These are phyloP conservation scores for Catharus ustulatus DNA, from an alignment of 2,797 vertebrate genomes.

Conservation along the genomic window DNA sequence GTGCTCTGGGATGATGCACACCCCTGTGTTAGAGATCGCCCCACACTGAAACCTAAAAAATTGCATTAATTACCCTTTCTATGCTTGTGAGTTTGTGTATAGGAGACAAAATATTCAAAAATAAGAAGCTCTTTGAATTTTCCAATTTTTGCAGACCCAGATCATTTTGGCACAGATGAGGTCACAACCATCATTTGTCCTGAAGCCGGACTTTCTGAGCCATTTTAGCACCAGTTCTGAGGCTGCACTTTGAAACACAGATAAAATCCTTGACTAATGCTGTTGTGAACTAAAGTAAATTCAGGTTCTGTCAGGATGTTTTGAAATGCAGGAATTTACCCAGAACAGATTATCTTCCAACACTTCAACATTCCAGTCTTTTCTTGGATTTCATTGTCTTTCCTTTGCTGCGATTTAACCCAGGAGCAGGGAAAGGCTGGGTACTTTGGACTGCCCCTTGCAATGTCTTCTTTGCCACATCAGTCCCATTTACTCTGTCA, in stretches of 20 bases:
- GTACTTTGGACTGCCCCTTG: not conserved
- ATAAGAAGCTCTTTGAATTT: not conserved
- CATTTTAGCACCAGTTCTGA: not conserved
- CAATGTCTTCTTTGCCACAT: not conserved
- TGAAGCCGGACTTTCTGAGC: not conserved
- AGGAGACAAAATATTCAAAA: not conserved
- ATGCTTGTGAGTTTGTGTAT: not conserved
- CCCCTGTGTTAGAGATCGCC: not conserved
- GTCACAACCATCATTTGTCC: not conserved
- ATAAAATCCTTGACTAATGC: conserved; percentile 15
- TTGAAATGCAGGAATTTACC: conserved; percentile 54
- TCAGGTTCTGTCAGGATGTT: not conserved
- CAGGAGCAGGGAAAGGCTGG: not conserved
- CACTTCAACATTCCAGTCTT: conserved; percentile 7
- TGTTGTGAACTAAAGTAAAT: not conserved
- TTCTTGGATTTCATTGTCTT: conserved; percentile 23
- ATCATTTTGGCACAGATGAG: not conserved
- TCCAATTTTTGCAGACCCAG: not conserved
- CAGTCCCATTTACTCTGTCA: conserved; percentile 45
- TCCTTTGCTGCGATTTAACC: conserved; percentile 40
- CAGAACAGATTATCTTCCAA: conserved; percentile 48
- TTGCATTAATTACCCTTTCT: not conserved
- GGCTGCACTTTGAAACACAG: conserved; percentile 15
- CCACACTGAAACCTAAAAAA: not conserved
- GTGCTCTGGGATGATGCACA: not conserved